These are phyloP conservation scores for Gambusia holbrooki DNA, from an alignment of 2,113 vertebrate genomes.

Conservation along the genomic window DNA sequence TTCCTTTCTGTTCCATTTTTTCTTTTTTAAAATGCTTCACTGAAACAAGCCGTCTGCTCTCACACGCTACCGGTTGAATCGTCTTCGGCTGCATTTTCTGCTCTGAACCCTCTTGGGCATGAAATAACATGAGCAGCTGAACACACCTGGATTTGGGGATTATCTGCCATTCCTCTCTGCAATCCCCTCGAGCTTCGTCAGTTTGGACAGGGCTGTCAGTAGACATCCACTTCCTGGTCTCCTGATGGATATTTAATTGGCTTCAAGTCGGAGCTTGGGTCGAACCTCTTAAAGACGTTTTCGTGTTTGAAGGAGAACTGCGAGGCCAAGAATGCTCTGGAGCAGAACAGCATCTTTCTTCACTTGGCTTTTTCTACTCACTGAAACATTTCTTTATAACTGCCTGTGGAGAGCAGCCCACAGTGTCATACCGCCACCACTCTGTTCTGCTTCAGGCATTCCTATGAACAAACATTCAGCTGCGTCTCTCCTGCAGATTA, in stretches of 20 bases:
- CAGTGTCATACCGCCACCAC: no score
- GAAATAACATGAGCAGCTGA: neutral
- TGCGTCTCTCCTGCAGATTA: neutral
- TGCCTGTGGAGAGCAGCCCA: no score
- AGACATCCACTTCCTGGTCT: neutral
- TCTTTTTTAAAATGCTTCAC: neutral
- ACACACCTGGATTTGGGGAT: constrained; percentile 14
- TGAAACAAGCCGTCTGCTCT: neutral
- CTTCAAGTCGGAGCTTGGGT: neutral
- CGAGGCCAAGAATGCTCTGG: neutral
- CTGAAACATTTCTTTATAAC: neutral
- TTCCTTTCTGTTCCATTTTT: neutral
- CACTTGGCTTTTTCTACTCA: neutral
- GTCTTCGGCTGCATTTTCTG: neutral
- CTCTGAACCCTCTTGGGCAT: neutral
- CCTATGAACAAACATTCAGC: neutral
- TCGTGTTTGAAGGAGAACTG: neutral
- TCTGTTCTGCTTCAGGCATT: neutral
- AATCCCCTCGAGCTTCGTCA: constrained; percentile 7
- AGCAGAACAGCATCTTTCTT: neutral
- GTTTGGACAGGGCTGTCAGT: neutral
- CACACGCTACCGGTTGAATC: neutral
- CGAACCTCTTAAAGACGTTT: neutral
- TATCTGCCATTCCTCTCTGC: neutral
- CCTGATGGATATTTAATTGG: neutral